A percentile compares a stretch with the other conserved stretches of the same genome.
Evolutionary conservation across 2,113 vertebrate species (phyloP).

Genomic region (Clarias gariepinus): DNA sequence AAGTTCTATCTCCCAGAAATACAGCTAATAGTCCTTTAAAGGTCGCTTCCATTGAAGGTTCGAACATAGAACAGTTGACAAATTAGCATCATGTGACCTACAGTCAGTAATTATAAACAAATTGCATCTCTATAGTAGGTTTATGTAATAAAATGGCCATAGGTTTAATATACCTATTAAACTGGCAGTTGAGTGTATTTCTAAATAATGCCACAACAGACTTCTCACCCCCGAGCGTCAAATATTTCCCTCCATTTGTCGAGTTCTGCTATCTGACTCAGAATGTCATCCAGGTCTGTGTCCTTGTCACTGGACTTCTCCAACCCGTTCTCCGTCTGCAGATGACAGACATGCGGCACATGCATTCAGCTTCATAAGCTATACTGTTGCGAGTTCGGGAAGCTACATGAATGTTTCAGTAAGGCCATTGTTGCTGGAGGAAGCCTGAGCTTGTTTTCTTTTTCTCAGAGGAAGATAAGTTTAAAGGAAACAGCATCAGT

Average conservation of each 20-base stretch:
- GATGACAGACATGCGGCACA: constrained; percentile 19
- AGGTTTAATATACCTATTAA: background rate
- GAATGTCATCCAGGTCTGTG: constrained; percentile 68
- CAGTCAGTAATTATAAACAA: background rate
- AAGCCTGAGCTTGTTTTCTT: background rate
- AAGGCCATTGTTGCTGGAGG: constrained; percentile 1
- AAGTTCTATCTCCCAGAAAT: background rate
- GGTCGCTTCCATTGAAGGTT: background rate
- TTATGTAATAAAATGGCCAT: background rate
- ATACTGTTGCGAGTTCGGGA: background rate
- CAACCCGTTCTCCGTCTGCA: constrained; percentile 56
- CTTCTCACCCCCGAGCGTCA: constrained; percentile 67
- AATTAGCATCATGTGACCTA: background rate
- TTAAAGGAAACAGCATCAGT: background rate
- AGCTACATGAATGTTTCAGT: constrained; percentile 21
- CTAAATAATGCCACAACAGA: background rate
- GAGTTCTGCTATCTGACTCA: constrained; percentile 68
- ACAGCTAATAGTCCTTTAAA: background rate
- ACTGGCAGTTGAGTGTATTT: background rate
- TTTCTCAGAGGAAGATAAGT: background rate
- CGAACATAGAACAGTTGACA: background rate
- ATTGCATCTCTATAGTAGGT: background rate
- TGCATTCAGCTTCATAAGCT: constrained; percentile 2
- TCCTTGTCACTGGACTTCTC: background rate
- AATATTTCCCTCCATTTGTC: constrained; percentile 80